phyloP scores from a whole-genome alignment of 2,797 vertebrate species.

The Sebastes reedi region DNA sequence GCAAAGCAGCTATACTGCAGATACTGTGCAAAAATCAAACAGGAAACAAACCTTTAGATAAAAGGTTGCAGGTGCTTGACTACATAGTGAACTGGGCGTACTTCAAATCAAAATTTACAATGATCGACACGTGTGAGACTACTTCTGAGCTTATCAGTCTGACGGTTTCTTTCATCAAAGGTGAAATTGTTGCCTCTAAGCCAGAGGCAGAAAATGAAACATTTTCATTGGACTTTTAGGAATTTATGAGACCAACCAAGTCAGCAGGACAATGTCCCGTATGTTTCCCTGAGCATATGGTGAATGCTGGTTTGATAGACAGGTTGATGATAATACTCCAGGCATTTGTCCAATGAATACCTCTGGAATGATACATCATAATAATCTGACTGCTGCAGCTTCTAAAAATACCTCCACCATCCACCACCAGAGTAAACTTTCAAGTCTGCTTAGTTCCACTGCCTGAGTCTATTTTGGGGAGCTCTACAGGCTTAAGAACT shows the following conservation, averaged over 20 bases:
- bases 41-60: neutral
- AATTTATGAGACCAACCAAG: neutral
- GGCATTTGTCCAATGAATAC: conserved; percentile 42
- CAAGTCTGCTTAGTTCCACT: conserved; percentile 80
- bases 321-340: conserved; percentile 32
- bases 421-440: conserved; percentile 75
- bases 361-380: conserved; percentile 68
- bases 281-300: neutral
- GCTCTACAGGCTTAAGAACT: conserved; percentile 67
- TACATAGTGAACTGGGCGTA: neutral
- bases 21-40: neutral
- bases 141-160: neutral
- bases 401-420: conserved; percentile 75
- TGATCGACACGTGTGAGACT: neutral
- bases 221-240: neutral
- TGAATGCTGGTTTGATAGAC: conserved; percentile 3
- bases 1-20: neutral
- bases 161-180: neutral
- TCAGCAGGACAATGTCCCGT: neutral
- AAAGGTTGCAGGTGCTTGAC: neutral
- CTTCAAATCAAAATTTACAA: neutral
- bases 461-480: conserved; percentile 75
- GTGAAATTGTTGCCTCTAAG: neutral
- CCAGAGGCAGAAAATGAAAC: neutral
- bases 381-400: conserved; percentile 53